A percentile compares a stretch with the other conserved stretches of the same genome.
These are phyloP conservation scores for Tribolium castaneum DNA, from an alignment of 1,140 invertebrate genomes.

Conservation along the genomic window DNA sequence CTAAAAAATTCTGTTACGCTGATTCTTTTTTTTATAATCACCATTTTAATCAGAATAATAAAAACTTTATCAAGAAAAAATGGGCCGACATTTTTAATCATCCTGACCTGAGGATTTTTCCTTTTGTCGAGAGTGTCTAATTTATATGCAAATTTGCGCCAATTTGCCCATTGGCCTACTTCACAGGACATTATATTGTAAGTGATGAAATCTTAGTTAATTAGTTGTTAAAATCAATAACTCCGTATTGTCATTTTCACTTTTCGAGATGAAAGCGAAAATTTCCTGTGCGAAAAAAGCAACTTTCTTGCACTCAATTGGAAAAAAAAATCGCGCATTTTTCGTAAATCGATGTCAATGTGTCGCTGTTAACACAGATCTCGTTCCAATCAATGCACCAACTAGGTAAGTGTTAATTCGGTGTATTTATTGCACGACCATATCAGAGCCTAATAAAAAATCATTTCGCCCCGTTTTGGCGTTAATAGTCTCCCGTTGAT, in stretches of 20 bases:
- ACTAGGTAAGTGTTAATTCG: not conserved
- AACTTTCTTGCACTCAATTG: not conserved
- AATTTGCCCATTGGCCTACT: no score
- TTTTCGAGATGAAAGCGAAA: not conserved
- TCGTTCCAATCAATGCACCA: not conserved
- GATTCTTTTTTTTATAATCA: no score
- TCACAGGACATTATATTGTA: not conserved
- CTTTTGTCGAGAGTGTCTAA: no score
- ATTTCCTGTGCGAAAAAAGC: not conserved
- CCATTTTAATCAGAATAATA: no score
- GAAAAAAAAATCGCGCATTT: not conserved
- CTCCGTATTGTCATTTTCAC: not conserved
- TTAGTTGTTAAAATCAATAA: not conserved
- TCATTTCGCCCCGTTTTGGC: not conserved
- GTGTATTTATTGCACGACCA: not conserved
- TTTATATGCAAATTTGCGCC: no score
- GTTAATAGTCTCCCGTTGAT: not conserved
- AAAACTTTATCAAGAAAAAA: no score
- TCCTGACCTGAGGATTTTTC: no score
- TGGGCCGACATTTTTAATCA: no score
- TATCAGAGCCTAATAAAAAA: not conserved
- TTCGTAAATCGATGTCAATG: not conserved
- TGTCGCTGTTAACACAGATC: not conserved
- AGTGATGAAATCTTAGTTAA: not conserved
- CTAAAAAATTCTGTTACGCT: no score